phyloP scores from a whole-genome alignment of 53 echinoderm and acorn worm genomes.

The Echinarachnius parma region DNA sequence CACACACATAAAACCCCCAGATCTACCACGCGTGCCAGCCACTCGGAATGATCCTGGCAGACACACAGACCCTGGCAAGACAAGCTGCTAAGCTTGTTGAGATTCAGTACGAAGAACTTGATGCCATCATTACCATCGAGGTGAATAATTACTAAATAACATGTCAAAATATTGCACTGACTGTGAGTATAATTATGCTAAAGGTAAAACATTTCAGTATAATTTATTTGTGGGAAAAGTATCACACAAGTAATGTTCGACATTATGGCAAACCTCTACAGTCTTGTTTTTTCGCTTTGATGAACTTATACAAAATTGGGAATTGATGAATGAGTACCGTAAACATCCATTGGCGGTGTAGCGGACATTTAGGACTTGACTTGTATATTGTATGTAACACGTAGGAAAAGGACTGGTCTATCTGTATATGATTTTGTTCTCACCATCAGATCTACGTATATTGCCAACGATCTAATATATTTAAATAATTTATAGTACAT shows the following conservation, averaged over 20 bases:
- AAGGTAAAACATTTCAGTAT: not conserved
- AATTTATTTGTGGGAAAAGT: not conserved
- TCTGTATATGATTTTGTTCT: too few species aligned
- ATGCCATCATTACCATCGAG: slow-evolving; percentile 76
- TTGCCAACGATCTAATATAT: too few species aligned
- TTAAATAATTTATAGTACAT: too few species aligned
- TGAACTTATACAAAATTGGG: too few species aligned
- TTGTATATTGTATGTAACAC: too few species aligned
- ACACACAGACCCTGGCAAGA: slow-evolving; percentile 67
- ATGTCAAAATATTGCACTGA: not conserved
- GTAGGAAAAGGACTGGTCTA: too few species aligned
- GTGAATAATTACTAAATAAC: slow-evolving; percentile 49
- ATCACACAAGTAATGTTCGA: not conserved
- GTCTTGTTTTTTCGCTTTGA: not conserved
- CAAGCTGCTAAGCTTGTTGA: slow-evolving; percentile 73
- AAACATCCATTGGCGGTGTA: too few species aligned
- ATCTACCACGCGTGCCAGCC: slow-evolving; percentile 78
- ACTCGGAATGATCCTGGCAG: slow-evolving; percentile 76
- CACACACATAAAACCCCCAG: too few species aligned
- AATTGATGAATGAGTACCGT: too few species aligned
- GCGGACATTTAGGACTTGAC: too few species aligned
- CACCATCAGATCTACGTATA: too few species aligned
- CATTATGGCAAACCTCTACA: not conserved
- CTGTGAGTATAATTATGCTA: not conserved
- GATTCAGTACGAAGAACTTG: slow-evolving; percentile 76